These are phyloP conservation scores for Pluvialis apricaria DNA, from an alignment of 2,113 vertebrate genomes.

Conservation along the genomic window DNA sequence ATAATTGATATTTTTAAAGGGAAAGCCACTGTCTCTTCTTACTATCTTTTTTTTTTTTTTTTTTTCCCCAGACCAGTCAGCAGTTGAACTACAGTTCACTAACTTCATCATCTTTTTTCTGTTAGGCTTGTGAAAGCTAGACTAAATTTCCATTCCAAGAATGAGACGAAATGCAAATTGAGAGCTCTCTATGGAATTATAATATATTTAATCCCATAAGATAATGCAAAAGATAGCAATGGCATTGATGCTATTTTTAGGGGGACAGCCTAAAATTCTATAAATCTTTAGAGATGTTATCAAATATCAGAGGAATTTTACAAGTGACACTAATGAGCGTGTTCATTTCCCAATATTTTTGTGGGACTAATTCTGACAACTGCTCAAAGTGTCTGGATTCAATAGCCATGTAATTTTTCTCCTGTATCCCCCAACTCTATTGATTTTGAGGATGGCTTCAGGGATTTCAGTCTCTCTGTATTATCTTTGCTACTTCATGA, in stretches of 20 bases:
- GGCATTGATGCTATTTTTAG: slow-evolving; percentile 28
- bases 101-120: neutral
- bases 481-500: neutral
- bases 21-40: neutral
- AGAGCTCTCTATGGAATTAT: slow-evolving; percentile 17
- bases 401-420: neutral
- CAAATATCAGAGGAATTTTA: slow-evolving; percentile 2
- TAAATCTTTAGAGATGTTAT: neutral
- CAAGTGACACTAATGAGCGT: neutral
- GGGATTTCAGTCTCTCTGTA: neutral
- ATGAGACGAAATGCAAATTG: slow-evolving; percentile 36
- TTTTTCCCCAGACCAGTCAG: neutral
- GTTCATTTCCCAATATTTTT: neutral
- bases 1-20: neutral
- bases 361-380: neutral
- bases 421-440: neutral
- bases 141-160: neutral
- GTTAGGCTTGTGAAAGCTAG: neutral
- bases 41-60: neutral
- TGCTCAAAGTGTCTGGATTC: neutral
- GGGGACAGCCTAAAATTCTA: neutral
- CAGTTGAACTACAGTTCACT: neutral
- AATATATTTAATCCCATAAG: slow-evolving; percentile 11
- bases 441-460: neutral
- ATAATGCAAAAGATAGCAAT: neutral